phyloP scores from a whole-genome alignment of 2,113 vertebrate species.

The Orycteropus afer region DNA sequence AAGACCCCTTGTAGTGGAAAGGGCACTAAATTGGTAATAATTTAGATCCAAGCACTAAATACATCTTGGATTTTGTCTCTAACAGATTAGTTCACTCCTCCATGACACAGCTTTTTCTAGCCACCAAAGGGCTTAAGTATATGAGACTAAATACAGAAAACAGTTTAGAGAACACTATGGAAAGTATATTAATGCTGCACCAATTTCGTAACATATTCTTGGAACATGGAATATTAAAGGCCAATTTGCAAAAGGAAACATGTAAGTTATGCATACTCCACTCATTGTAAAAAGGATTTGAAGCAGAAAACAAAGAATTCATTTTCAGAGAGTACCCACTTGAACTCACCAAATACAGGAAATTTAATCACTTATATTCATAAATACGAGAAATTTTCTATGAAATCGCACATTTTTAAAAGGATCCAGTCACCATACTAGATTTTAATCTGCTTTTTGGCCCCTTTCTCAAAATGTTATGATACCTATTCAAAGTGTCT shows the following conservation, averaged over 20 bases:
- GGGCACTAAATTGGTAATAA: neutral
- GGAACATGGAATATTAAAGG: conserved; percentile 32
- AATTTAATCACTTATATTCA: conserved; percentile 46
- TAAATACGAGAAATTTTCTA: conserved; percentile 47
- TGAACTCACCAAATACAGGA: conserved; percentile 33
- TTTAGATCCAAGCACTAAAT: neutral
- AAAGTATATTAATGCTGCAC: conserved; percentile 54
- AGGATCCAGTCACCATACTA: conserved; percentile 20
- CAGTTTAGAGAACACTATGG: conserved; percentile 6
- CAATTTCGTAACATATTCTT: conserved; percentile 57
- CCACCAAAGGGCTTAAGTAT: neutral
- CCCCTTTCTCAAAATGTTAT: conserved; percentile 11
- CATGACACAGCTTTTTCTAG: neutral
- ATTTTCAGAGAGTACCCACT: neutral
- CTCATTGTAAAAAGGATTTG: conserved; percentile 21
- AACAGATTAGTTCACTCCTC: neutral
- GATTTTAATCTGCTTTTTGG: conserved; percentile 48
- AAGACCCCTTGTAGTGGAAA: neutral
- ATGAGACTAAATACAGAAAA: neutral
- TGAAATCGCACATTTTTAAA: conserved; percentile 49
- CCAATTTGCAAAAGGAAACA: conserved; percentile 59
- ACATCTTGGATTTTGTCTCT: neutral
- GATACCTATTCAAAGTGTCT: conserved; percentile 33
- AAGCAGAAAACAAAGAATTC: conserved; percentile 51
- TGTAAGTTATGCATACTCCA: conserved; percentile 36